Evolutionary conservation across 2,888 invertebrate genomes (phyloP).

Genomic region (Deilephila porcellus): DNA sequence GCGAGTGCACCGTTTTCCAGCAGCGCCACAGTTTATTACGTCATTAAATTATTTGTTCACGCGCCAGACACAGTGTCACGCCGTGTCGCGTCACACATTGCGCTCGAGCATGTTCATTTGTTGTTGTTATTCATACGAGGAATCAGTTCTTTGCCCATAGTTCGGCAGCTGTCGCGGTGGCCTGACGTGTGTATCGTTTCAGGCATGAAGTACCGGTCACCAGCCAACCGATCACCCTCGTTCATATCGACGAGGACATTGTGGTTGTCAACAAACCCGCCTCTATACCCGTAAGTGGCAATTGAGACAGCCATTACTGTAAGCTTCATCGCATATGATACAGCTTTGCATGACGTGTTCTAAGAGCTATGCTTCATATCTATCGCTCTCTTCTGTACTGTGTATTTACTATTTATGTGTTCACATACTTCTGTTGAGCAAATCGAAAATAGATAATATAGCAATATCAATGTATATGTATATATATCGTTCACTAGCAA

Average conservation of each 20-base stretch:
- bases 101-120: constrained; percentile 79
- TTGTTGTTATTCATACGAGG: constrained; percentile 55
- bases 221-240: constrained; percentile 97
- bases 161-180: constrained; percentile 51
- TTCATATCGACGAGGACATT: constrained; percentile 99
- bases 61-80: constrained; percentile 32
- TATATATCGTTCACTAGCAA: too few species aligned
- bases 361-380: neutral
- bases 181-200: constrained; percentile 85
- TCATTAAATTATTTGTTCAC: constrained; percentile 28
- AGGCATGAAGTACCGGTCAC: constrained; percentile 99
- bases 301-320: constrained; percentile 89
- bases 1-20: constrained; percentile 65
- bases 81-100: constrained; percentile 40
- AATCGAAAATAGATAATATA: neutral
- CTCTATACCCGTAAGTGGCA: constrained; percentile 99
- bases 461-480: too few species aligned
- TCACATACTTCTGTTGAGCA: neutral
- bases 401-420: neutral
- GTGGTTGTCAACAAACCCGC: constrained; percentile 99
- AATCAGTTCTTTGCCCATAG: constrained; percentile 52
- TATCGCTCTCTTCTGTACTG: neutral
- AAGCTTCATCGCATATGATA: constrained; percentile 49
- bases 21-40: constrained; percentile 29
- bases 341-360: constrained; percentile 50